Percentiles rank a stretch among this genome's conserved stretches.
Conservation (phyloP, 1,140 invertebrate species). For the Danaus plexippus region DNA sequence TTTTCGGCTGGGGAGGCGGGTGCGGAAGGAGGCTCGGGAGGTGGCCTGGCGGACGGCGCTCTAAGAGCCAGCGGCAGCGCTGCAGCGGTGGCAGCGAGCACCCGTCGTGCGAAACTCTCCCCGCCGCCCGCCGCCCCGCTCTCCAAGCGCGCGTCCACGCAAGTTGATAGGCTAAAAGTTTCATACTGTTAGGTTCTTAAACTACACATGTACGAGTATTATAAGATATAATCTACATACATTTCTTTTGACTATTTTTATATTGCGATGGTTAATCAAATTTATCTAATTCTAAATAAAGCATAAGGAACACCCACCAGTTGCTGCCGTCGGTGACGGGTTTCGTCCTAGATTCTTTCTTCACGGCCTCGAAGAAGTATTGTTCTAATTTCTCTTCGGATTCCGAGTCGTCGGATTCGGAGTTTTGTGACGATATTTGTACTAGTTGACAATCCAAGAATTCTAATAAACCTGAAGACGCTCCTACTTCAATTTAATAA, state of each 20-base stretch:
- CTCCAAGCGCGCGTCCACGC: slow-evolving; percentile 81
- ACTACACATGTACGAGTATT: too few species aligned
- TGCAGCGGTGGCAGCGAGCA: slow-evolving; percentile 66
- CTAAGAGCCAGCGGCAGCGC: slow-evolving; percentile 40
- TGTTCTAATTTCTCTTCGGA: slow-evolving; percentile 50
- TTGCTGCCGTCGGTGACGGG: slow-evolving; percentile 26
- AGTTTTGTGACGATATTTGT: slow-evolving; percentile 26
- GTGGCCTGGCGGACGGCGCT: slow-evolving; percentile 25
- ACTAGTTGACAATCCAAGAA: slow-evolving; percentile 43
- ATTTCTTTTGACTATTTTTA: too few species aligned
- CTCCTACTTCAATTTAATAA: too few species aligned
- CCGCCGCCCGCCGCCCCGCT: slow-evolving; percentile 76
- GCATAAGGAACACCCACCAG: slow-evolving; percentile 9
- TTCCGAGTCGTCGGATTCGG: slow-evolving; percentile 55
- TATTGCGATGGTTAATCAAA: too few species aligned
- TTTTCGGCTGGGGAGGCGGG: slow-evolving; percentile 10
- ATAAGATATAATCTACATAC: too few species aligned
- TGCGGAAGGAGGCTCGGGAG: slow-evolving; percentile 17
- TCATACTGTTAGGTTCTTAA: neutral
- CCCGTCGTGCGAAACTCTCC: slow-evolving; percentile 80
- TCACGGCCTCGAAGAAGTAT: slow-evolving; percentile 43
- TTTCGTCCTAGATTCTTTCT: slow-evolving; percentile 43
- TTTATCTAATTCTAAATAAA: neutral
- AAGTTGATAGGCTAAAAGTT: slow-evolving; percentile 40
- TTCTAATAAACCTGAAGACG: slow-evolving; percentile 16